Percentiles rank a stretch among this genome's conserved stretches.
These are phyloP conservation scores for Momotus momota DNA, from an alignment of 2,797 vertebrate species.

Conservation along the genomic window DNA sequence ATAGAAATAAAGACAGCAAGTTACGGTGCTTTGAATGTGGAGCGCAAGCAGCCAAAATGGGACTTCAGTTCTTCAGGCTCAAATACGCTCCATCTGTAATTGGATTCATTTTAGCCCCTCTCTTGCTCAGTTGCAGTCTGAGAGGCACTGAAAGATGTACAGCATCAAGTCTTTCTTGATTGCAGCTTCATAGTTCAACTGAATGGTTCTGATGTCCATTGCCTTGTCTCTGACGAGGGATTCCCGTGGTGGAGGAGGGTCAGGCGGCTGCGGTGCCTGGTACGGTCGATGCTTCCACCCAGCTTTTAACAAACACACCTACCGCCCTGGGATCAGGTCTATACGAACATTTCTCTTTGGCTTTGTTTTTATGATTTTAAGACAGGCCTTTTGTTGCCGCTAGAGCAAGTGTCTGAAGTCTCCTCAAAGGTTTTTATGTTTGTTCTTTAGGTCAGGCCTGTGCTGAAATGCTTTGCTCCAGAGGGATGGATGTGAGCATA, in stretches of 20 bases:
- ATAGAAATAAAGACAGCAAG: background rate
- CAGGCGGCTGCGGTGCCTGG: background rate
- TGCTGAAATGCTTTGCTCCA: background rate
- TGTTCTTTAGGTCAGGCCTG: background rate
- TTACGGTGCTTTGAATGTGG: background rate
- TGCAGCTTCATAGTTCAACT: background rate
- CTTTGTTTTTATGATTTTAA: background rate
- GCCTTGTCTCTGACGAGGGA: background rate
- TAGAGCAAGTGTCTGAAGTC: background rate
- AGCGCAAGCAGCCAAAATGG: background rate
- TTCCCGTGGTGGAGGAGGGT: background rate
- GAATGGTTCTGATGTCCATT: background rate
- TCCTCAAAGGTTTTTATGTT: background rate
- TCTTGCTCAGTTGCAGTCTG: background rate
- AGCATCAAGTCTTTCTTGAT: background rate
- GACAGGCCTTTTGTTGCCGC: background rate
- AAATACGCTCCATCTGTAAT: background rate
- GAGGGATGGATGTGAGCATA: background rate
- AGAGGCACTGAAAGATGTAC: background rate
- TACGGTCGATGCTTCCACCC: background rate
- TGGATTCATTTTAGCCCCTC: background rate
- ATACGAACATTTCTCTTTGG: background rate
- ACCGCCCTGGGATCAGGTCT: background rate
- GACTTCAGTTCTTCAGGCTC: background rate
- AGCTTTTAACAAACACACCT: background rate